Evolutionary conservation across 2,797 vertebrate species (phyloP).

Genomic region (Scleropages formosus): DNA sequence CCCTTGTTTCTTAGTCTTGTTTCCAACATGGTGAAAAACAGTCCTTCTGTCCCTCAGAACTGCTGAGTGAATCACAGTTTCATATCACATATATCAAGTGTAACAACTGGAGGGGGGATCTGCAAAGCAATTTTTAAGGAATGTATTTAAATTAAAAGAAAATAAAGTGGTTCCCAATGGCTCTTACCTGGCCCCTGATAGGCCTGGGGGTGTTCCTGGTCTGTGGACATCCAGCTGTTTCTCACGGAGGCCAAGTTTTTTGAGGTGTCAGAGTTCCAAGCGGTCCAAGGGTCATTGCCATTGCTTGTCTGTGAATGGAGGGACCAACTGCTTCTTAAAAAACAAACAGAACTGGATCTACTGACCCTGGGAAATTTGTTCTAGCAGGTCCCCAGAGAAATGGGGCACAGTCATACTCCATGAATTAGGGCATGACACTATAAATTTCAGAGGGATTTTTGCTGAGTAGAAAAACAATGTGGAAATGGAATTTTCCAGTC

Average conservation of each 20-base stretch:
- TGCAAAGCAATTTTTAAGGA: too few species aligned
- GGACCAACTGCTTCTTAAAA: background rate
- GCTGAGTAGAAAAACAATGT: background rate
- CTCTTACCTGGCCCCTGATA: conserved; percentile 78
- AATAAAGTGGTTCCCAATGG: background rate
- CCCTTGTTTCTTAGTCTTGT: too few species aligned
- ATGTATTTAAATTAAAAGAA: background rate
- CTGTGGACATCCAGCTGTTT: conserved; percentile 67
- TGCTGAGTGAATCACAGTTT: too few species aligned
- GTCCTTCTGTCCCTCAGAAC: too few species aligned
- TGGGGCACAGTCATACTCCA: too few species aligned
- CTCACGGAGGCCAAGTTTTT: conserved; percentile 60
- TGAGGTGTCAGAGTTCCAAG: conserved; percentile 62
- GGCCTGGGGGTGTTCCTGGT: conserved; percentile 74
- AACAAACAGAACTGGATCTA: background rate
- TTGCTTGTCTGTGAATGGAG: conserved; percentile 54
- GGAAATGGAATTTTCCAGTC: background rate
- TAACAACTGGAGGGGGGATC: too few species aligned
- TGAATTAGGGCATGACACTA: too few species aligned
- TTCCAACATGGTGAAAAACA: too few species aligned
- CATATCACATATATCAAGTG: too few species aligned
- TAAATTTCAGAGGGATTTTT: background rate
- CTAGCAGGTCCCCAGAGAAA: too few species aligned
- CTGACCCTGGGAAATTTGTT: too few species aligned
- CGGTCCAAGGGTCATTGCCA: conserved; percentile 71